Evolutionary conservation across 1,140 invertebrate genomes (phyloP).

Genomic region (Venustaconcha ellipsiformis): DNA sequence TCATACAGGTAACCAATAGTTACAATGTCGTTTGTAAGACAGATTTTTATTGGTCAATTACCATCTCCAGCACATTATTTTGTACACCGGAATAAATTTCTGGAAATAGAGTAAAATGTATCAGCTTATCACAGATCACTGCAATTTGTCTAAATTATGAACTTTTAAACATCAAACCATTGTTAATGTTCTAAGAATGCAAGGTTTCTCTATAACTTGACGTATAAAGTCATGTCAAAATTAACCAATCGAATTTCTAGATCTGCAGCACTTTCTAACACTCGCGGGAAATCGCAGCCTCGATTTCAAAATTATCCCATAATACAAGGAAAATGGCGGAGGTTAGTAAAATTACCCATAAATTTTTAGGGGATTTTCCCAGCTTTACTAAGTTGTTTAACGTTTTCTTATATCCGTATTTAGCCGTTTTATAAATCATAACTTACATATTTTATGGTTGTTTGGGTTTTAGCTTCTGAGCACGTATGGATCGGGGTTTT

Average conservation of each 20-base stretch:
- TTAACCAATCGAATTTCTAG: conserved; percentile 21
- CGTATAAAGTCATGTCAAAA: background rate
- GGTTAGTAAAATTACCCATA: conserved; percentile 46
- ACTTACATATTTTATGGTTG: too few species aligned
- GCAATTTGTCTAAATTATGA: too few species aligned
- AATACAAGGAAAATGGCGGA: conserved; percentile 63
- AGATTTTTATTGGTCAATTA: conserved; percentile 27
- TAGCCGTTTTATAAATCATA: conserved; percentile 17
- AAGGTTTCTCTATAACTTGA: too few species aligned
- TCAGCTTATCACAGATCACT: too few species aligned
- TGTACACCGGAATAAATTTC: too few species aligned
- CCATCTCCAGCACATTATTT: too few species aligned
- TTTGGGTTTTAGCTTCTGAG: too few species aligned
- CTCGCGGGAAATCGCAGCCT: conserved; percentile 45
- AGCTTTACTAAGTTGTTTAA: background rate
- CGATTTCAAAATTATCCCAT: conserved; percentile 58
- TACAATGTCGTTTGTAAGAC: conserved; percentile 16
- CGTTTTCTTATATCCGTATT: background rate
- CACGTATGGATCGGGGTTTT: too few species aligned
- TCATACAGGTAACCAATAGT: conserved; percentile 31
- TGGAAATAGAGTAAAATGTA: too few species aligned
- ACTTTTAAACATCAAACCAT: too few species aligned
- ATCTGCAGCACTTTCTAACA: conserved; percentile 5
- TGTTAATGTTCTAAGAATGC: too few species aligned
- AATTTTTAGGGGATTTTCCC: conserved; percentile 39